Percentiles rank a stretch among this genome's conserved stretches.
These are phyloP conservation scores for Papilio glaucus DNA, from an alignment of 1,140 invertebrate genomes.

Conservation along the genomic window DNA sequence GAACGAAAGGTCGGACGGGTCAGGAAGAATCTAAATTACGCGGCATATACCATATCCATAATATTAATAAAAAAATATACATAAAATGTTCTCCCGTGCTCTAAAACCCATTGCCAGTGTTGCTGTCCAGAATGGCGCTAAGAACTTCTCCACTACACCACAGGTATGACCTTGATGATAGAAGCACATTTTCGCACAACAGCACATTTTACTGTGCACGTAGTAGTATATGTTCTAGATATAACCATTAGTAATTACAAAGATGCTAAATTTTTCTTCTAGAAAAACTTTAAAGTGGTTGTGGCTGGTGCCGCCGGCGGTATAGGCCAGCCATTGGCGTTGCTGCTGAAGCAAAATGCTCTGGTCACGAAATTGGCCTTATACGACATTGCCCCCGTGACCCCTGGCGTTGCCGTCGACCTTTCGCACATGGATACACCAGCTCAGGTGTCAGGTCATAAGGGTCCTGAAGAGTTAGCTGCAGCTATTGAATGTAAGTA, in stretches of 20 bases:
- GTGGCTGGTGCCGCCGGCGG: conserved; percentile 98
- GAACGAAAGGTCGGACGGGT: conserved; percentile 76
- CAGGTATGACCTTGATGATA: conserved; percentile 72
- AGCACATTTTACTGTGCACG: not conserved
- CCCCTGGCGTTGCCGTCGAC: conserved; percentile 98
- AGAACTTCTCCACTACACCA: conserved; percentile 83
- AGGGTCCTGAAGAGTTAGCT: conserved; percentile 88
- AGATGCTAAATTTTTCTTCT: conserved; percentile 41
- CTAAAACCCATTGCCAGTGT: conserved; percentile 78
- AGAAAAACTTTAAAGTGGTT: conserved; percentile 94
- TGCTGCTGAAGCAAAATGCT: conserved; percentile 96
- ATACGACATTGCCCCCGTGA: conserved; percentile 97
- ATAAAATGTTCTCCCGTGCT: conserved; percentile 83
- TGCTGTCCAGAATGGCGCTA: conserved; percentile 76
- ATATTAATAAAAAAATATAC: conserved; percentile 45
- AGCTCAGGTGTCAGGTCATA: conserved; percentile 92
- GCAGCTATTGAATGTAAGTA: conserved; percentile 85
- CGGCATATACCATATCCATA: conserved; percentile 46
- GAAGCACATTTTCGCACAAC: conserved; percentile 10
- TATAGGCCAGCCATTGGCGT: conserved; percentile 98
- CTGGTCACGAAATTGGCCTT: conserved; percentile 92
- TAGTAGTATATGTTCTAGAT: not conserved
- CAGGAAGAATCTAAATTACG: conserved; percentile 50
- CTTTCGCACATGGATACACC: conserved; percentile 97
- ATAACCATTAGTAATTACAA: conserved; percentile 4